A percentile compares a stretch with the other conserved stretches of the same genome.
These are phyloP conservation scores for Elanoides forficatus DNA, from an alignment of 2,113 vertebrate species.

Conservation along the genomic window DNA sequence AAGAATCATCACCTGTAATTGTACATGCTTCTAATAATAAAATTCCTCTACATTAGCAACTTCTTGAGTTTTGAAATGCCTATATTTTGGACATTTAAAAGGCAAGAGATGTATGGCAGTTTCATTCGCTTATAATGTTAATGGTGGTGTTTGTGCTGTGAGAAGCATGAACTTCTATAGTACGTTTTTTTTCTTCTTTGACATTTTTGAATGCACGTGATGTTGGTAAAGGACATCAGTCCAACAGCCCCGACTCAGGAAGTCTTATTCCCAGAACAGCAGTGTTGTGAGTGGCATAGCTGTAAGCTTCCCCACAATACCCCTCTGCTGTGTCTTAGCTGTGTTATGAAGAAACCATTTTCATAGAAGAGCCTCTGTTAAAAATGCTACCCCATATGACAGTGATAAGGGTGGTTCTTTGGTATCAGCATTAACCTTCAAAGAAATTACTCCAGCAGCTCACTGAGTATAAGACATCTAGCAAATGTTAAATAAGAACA, in stretches of 20 bases:
- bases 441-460: not conserved
- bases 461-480: not conserved
- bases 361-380: not conserved
- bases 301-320: not conserved
- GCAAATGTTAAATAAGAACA: not conserved
- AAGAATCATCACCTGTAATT: not conserved
- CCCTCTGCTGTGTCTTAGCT: not conserved
- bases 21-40: not conserved
- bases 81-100: not conserved
- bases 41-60: not conserved
- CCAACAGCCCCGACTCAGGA: not conserved
- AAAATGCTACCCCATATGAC: not conserved
- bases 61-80: not conserved
- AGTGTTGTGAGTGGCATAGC: not conserved
- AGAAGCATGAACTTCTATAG: not conserved
- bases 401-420: not conserved
- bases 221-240: not conserved
- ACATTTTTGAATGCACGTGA: not conserved
- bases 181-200: not conserved
- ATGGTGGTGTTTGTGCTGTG: not conserved
- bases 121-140: not conserved
- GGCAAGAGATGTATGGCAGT: not conserved
- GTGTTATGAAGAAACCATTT: not conserved
- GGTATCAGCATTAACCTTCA: not conserved
- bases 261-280: not conserved